Evolutionary conservation across 2,113 vertebrate genomes (phyloP).

Genomic region (Eudyptes chrysolophus): DNA sequence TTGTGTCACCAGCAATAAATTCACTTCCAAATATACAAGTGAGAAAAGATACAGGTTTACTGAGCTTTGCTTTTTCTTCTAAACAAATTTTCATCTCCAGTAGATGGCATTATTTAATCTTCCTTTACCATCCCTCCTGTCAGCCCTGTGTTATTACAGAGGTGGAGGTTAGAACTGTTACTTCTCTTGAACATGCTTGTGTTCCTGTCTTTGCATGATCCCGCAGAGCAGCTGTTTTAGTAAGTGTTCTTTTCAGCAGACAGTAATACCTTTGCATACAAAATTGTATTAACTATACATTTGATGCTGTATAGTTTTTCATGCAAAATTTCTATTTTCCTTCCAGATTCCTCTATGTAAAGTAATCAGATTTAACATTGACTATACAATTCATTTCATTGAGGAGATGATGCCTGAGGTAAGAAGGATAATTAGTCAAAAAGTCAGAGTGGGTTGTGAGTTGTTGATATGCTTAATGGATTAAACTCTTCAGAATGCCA

Average conservation of each 20-base stretch:
- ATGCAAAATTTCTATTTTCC: constrained; percentile 34
- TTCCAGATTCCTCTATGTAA: constrained; percentile 96
- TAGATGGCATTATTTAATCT: constrained; percentile 72
- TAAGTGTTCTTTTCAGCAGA: neutral
- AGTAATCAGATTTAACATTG: constrained; percentile 99
- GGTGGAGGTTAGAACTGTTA: neutral
- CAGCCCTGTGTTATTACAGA: neutral
- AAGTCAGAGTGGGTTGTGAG: neutral
- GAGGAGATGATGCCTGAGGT: constrained; percentile 99
- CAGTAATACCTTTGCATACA: neutral
- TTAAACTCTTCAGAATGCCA: neutral
- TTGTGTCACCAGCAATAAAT: neutral
- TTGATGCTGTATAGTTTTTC: neutral
- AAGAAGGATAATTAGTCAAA: constrained; percentile 65
- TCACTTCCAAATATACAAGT: neutral
- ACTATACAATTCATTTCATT: constrained; percentile 99
- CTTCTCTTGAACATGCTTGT: neutral
- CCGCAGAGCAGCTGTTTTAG: neutral
- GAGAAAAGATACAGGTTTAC: neutral
- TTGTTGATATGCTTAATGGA: neutral
- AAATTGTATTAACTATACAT: neutral
- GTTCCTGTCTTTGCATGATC: neutral
- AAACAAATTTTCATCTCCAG: constrained; percentile 51
- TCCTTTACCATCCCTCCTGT: neutral
- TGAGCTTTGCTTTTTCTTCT: neutral